A percentile compares a stretch with the other conserved stretches of the same genome.
These are phyloP conservation scores for Zaprionus camerounensis DNA, from an alignment of 1,140 invertebrate species.

Conservation along the genomic window DNA sequence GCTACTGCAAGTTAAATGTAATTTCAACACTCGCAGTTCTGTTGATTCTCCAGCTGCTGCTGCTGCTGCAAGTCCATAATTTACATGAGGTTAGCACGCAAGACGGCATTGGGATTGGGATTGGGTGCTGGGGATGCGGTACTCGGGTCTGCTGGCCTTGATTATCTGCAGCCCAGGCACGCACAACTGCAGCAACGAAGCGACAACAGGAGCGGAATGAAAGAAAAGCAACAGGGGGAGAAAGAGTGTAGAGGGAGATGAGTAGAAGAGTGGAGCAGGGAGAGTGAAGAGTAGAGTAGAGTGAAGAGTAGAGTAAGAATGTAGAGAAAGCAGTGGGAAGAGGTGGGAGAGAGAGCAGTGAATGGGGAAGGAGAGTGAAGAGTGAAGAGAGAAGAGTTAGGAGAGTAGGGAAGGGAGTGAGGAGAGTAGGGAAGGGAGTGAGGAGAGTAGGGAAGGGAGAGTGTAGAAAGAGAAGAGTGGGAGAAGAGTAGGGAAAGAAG, in stretches of 20 bases:
- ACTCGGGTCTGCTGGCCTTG: constrained; percentile 58
- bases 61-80: constrained; percentile 63
- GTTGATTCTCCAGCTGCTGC: constrained; percentile 49
- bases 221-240: constrained; percentile 53
- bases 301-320: no score
- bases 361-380: no score
- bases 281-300: no score
- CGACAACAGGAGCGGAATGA: constrained; percentile 31
- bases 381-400: no score
- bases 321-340: no score
- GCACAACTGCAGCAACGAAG: constrained; percentile 45
- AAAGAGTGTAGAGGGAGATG: constrained; percentile 15
- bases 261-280: no score
- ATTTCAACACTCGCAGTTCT: constrained; percentile 80
- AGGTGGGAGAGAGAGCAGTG: no score
- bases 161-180: constrained; percentile 72
- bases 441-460: no score
- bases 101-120: constrained; percentile 34
- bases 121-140: neutral
- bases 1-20: constrained; percentile 75
- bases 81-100: constrained; percentile 81
- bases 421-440: no score
- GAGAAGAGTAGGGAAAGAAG: no score
- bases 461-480: no score
- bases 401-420: no score